Evolutionary conservation across 2,888 invertebrate species (phyloP).

Genomic region (Sminthurides aquaticus): DNA sequence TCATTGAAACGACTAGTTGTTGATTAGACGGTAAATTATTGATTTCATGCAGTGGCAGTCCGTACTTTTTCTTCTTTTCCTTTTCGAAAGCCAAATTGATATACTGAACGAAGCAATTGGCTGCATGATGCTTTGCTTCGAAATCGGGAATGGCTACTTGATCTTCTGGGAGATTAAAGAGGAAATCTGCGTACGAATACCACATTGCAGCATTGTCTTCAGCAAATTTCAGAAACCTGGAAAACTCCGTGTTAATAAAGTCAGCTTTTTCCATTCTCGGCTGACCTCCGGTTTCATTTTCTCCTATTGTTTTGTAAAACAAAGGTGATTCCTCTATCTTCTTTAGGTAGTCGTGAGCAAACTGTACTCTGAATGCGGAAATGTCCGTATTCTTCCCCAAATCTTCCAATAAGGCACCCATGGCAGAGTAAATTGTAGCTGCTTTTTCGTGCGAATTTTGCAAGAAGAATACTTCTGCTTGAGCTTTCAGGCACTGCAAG

Average conservation of each 20-base stretch:
- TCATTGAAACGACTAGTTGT: constrained; percentile 20
- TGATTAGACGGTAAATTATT: neutral
- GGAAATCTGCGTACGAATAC: neutral
- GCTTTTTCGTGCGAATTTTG: constrained; percentile 6
- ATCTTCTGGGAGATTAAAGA: neutral
- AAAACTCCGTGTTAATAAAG: neutral
- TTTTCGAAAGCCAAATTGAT: neutral
- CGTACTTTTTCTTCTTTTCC: neutral
- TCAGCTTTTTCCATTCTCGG: neutral
- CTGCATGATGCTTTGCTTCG: neutral
- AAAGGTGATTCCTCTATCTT: neutral
- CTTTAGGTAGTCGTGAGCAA: neutral
- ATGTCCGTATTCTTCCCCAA: neutral
- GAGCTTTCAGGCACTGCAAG: constrained; percentile 3
- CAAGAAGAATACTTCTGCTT: constrained; percentile 4
- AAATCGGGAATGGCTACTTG: neutral
- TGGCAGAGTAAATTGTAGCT: constrained; percentile 1
- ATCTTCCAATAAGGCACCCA: neutral
- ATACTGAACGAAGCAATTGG: neutral
- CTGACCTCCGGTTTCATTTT: neutral
- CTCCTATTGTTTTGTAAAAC: neutral
- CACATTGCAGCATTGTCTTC: neutral
- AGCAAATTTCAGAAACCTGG: neutral
- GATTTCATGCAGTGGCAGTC: neutral
- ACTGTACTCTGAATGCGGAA: neutral